A percentile compares a stretch with the other conserved stretches of the same genome.
Conservation (phyloP, 1,140 invertebrate genomes). For the Nymphalis io region DNA sequence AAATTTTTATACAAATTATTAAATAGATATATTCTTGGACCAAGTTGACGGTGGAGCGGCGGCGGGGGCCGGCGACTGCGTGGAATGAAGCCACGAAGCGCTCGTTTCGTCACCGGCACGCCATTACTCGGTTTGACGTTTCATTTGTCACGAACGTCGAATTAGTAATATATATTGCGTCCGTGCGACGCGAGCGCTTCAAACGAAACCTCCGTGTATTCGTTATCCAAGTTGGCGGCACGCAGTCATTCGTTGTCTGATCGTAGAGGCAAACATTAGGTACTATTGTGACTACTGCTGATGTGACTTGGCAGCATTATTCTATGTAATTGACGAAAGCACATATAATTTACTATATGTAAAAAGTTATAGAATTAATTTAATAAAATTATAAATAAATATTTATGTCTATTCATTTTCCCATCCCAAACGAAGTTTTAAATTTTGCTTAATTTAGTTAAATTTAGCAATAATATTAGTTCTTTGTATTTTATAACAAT, state of each 20-base stretch:
- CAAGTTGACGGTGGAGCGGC: conserved; percentile 56
- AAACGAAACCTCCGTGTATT: conserved; percentile 2
- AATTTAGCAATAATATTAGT: no score
- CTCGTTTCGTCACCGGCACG: conserved; percentile 4
- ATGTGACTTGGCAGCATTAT: conserved; percentile 70
- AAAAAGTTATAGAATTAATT: conserved; percentile 81
- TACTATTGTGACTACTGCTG: conserved; percentile 71
- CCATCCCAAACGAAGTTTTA: neutral
- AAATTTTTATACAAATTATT: conserved; percentile 79
- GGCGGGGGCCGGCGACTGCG: conserved; percentile 36
- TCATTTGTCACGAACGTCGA: neutral
- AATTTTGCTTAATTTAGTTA: no score
- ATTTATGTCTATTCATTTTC: conserved; percentile 43
- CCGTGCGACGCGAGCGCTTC: neutral
- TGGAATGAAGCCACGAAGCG: conserved; percentile 13
- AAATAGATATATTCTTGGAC: conserved; percentile 70
- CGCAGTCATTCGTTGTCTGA: conserved; percentile 58
- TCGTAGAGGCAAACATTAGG: conserved; percentile 73
- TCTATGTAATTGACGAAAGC: conserved; percentile 76
- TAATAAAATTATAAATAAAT: conserved; percentile 80
- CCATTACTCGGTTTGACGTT: conserved; percentile 4
- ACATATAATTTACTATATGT: conserved; percentile 77
- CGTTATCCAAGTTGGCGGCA: conserved; percentile 16
- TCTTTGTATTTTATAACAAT: no score
- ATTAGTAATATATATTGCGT: conserved; percentile 10